phyloP scores from a whole-genome alignment of 37 sponge, comb jelly and placozoan species.

The Ianthella basta region DNA sequence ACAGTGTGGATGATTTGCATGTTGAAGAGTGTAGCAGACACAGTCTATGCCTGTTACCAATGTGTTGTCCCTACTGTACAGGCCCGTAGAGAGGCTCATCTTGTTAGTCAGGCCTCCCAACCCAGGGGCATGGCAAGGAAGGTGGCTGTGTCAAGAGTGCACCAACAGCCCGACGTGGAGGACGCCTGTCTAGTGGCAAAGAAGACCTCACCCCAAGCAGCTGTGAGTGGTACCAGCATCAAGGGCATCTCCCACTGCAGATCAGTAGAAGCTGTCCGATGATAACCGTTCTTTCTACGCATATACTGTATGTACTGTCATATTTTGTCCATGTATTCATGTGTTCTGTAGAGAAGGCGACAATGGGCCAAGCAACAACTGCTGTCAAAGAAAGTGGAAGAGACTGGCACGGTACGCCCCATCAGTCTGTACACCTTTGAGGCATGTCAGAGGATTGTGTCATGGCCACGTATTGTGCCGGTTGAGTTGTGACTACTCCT shows the following conservation, averaged over 20 bases:
- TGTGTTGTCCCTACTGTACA: not conserved
- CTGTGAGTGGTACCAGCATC: not conserved
- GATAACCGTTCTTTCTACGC: not conserved
- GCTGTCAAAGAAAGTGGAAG: not conserved
- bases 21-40: too few relatives aligned
- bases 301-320: not conserved
- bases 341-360: not conserved
- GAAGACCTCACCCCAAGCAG: not conserved
- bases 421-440: not conserved
- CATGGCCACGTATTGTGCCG: too few relatives aligned
- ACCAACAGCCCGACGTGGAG: not conserved
- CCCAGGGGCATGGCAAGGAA: not conserved
- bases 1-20: too few relatives aligned
- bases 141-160: not conserved
- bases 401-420: constrained; percentile 1
- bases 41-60: not conserved
- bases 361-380: constrained; percentile 15
- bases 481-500: too few relatives aligned
- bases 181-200: constrained; percentile 3
- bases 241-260: not conserved
- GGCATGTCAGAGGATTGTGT: too few relatives aligned
- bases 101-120: not conserved
- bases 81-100: not conserved
- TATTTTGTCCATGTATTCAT: too few relatives aligned
- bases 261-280: not conserved